Evolutionary conservation across 2,888 invertebrate species (phyloP).

Genomic region (Andrena fulva): DNA sequence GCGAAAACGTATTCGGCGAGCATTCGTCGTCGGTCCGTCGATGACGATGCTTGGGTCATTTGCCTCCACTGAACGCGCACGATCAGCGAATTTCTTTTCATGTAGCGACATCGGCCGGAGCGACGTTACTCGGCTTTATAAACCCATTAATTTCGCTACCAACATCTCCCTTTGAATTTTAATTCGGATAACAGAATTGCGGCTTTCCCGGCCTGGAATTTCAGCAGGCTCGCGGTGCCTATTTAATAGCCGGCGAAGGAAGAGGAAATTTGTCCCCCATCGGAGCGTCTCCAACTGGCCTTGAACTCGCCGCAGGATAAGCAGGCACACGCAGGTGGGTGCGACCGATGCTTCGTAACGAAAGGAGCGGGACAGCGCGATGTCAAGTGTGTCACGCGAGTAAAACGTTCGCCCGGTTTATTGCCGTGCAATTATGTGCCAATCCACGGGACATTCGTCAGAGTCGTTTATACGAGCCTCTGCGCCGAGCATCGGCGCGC

Average conservation of each 20-base stretch:
- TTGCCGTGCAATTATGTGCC: slow-evolving; percentile 58
- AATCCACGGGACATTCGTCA: slow-evolving; percentile 54
- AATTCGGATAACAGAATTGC: too few species aligned
- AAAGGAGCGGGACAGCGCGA: slow-evolving; percentile 48
- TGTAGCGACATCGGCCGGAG: too few species aligned
- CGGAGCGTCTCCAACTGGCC: slow-evolving; percentile 40
- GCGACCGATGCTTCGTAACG: slow-evolving; percentile 44
- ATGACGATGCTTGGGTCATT: too few species aligned
- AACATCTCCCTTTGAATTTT: too few species aligned
- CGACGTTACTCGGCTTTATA: too few species aligned
- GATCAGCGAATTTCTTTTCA: too few species aligned
- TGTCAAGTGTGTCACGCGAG: slow-evolving; percentile 66
- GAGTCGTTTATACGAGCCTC: slow-evolving; percentile 37
- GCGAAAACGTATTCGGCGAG: too few species aligned
- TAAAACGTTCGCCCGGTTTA: slow-evolving; percentile 62
- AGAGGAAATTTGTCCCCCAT: slow-evolving; percentile 23
- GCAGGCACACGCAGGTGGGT: slow-evolving; percentile 29
- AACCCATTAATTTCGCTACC: too few species aligned
- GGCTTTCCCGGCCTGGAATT: neutral
- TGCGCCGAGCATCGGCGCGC: slow-evolving; percentile 15
- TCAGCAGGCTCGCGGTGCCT: neutral
- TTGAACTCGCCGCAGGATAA: slow-evolving; percentile 55
- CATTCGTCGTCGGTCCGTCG: too few species aligned
- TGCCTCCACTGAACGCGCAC: too few species aligned
- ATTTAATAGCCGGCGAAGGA: neutral